Evolutionary conservation across 2,113 vertebrate species (phyloP).

Genomic region (Talpa occidentalis): DNA sequence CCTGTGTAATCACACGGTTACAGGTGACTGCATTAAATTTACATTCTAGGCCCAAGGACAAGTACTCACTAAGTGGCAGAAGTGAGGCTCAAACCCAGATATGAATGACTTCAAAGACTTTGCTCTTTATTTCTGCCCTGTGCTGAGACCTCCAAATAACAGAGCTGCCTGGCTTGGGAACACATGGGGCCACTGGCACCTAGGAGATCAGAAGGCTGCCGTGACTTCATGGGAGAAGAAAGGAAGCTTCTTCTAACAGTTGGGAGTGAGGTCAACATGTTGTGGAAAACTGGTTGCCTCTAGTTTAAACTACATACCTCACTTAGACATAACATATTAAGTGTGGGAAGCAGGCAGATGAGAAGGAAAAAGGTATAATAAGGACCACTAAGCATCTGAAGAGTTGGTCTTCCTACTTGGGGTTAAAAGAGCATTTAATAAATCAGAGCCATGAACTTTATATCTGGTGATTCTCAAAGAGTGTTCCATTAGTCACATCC

Average conservation of each 20-base stretch:
- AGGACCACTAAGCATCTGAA: not conserved
- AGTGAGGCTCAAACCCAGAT: not conserved
- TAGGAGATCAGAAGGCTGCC: not conserved
- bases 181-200: not conserved
- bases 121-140: not conserved
- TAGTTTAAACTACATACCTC: not conserved
- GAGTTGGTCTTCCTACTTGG: not conserved
- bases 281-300: not conserved
- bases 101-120: not conserved
- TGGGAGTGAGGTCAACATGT: not conserved
- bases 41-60: not conserved
- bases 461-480: not conserved
- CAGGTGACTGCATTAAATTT: not conserved
- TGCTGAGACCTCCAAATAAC: not conserved
- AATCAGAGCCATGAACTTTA: not conserved
- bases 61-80: not conserved
- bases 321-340: not conserved
- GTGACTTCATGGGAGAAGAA: not conserved
- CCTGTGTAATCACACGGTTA: not conserved
- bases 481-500: not conserved
- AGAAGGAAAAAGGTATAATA: not conserved
- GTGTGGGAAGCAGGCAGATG: not conserved
- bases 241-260: not conserved
- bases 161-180: not conserved
- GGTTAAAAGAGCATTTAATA: not conserved